These are phyloP conservation scores for Tetanocera ferruginea DNA, from an alignment of 2,888 invertebrate species.

Conservation along the genomic window DNA sequence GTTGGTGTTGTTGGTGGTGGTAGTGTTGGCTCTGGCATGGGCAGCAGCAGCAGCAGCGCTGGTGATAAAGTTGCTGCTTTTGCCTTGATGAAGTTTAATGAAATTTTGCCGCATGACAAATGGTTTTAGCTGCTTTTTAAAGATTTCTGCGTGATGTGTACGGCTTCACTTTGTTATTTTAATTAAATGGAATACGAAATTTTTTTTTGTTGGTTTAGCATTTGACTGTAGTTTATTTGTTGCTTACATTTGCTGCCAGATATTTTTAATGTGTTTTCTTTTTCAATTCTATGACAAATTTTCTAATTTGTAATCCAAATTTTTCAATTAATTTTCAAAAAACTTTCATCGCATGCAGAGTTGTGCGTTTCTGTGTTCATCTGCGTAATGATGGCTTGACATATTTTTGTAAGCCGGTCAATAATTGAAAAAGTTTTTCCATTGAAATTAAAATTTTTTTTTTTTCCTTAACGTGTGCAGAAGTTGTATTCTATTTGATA, in stretches of 20 bases:
- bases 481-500: too few relatives aligned
- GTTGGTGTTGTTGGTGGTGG: neutral
- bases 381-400: too few relatives aligned
- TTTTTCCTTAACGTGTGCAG: too few relatives aligned
- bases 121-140: neutral
- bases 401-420: too few relatives aligned
- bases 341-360: too few relatives aligned
- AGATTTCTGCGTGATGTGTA: neutral
- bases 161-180: neutral
- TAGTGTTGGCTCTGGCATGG: neutral
- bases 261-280: neutral
- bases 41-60: neutral
- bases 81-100: conserved; percentile 2
- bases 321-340: too few relatives aligned
- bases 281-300: too few relatives aligned
- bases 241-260: neutral
- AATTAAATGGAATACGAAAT: neutral
- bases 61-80: neutral
- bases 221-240: neutral
- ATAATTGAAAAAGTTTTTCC: too few relatives aligned
- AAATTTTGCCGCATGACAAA: neutral
- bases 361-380: too few relatives aligned
- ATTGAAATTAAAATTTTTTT: too few relatives aligned
- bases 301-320: too few relatives aligned
- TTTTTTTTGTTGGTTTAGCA: neutral